Evolutionary conservation across 2,888 invertebrate species (phyloP), one percentile per base, ranked within the genome.

Genomic region (Papilio elwesi): DNA sequence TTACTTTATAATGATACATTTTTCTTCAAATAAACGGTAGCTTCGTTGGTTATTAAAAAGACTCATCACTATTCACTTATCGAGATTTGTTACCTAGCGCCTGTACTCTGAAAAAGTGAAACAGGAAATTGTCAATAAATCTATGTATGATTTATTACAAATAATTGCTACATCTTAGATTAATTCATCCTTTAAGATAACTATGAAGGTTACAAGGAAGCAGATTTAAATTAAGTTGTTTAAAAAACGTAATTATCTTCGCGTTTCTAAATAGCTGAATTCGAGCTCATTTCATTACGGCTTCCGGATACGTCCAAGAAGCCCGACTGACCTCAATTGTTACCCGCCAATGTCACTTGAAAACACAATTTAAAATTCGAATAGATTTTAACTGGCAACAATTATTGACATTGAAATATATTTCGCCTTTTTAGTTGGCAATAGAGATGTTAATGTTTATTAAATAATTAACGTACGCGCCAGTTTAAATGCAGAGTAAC

Each of bases 261-360:
- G 43, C 13, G 59, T 57, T 68, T 57, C 12, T 48, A 49, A 57
- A 68, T 47, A 49, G 26, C 52, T 49, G 6, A 57, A 59, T 47
- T 43, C 51, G 26, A 53, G 16, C 47, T 38, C 38, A 59, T 57
- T 69, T 49, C 74, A 11, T 47, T 59, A 49, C 66, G 9, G 43
- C 69, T 74, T 74, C 74, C 76, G 74, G 72, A 70, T 74, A 62
- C 68, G 73, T 66, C 66, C 53, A 70, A 63, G 65, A 71, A 70
- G 73, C 52, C 73, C 74, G 68, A 71, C 53, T 74, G 73, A 76
- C 76, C 74, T 71, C 73, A 72, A 74, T 76, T 74, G 72, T 76
- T 70, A 36, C 43, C n/a, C 59, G 67, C 67, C 75, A 75, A 73
- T 75, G 75, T 74, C 71, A 69, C 68, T 71, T 26, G 26, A 36